phyloP scores from a whole-genome alignment of 2,797 vertebrate genomes.

The Eospalax fontanierii region DNA sequence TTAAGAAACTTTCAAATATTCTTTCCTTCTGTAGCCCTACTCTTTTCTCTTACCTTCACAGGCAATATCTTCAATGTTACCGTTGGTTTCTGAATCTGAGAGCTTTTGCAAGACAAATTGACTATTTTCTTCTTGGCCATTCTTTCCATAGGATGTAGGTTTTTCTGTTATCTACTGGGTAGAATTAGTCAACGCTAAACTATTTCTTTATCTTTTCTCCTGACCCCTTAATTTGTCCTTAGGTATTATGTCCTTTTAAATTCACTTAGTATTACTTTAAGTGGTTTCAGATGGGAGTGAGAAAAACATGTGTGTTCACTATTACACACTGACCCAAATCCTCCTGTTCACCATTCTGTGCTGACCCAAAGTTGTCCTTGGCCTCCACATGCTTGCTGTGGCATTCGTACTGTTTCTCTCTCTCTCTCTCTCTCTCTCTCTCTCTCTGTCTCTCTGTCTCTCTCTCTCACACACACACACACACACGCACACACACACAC shows the following conservation, averaged over 20 bases:
- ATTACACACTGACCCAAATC: background rate
- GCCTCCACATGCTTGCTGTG: background rate
- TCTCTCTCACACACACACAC: too few relatives aligned
- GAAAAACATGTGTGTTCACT: background rate
- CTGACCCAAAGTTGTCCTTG: background rate
- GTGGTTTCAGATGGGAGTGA: slow-evolving; percentile 18
- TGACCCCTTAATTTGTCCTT: background rate
- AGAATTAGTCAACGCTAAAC: background rate
- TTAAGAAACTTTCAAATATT: background rate
- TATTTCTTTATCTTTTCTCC: background rate
- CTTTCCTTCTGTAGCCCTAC: background rate
- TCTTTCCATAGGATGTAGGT: background rate
- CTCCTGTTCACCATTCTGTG: too few relatives aligned
- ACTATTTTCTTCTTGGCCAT: background rate
- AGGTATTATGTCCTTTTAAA: background rate
- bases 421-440: too few relatives aligned
- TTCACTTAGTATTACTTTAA: background rate
- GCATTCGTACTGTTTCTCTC: too few relatives aligned
- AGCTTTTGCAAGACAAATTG: background rate
- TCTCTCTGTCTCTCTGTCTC: background rate
- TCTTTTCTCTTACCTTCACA: background rate
- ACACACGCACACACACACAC: too few relatives aligned
- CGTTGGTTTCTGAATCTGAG: background rate
- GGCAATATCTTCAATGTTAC: background rate
- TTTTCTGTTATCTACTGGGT: background rate